A percentile compares a stretch with the other conserved stretches of the same genome.
Conservation (phyloP, 2,113 vertebrate species). For the Megatriorchis doriae region DNA sequence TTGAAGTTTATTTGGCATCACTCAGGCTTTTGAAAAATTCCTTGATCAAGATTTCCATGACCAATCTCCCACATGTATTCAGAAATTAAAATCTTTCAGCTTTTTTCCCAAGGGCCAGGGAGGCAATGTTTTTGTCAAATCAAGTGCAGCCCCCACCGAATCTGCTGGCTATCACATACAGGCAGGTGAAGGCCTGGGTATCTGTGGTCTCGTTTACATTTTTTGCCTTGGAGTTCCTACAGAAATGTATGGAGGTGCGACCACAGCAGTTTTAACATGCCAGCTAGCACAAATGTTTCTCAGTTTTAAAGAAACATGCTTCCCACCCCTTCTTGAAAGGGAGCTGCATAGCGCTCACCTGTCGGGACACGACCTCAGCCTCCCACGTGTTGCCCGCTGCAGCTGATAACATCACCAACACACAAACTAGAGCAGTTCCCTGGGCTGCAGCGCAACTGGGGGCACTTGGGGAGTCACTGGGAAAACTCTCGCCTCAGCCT, state of each 20-base stretch:
- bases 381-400: background rate
- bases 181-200: background rate
- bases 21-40: background rate
- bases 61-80: background rate
- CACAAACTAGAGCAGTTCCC: background rate
- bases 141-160: background rate
- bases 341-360: background rate
- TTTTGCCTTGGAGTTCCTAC: background rate
- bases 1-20: background rate
- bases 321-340: background rate
- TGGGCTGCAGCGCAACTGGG: accelerated
- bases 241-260: background rate
- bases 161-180: accelerated
- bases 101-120: background rate
- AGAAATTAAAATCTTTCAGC: background rate
- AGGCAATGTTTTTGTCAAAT: background rate
- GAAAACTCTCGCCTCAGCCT: background rate
- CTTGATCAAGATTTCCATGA: background rate
- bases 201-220: background rate
- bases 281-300: background rate
- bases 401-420: background rate
- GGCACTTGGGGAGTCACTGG: background rate
- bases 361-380: background rate
- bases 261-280: background rate
- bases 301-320: background rate